Conservation (phyloP, 2,797 vertebrate genomes). For the Hydrocynus forskahlii region DNA sequence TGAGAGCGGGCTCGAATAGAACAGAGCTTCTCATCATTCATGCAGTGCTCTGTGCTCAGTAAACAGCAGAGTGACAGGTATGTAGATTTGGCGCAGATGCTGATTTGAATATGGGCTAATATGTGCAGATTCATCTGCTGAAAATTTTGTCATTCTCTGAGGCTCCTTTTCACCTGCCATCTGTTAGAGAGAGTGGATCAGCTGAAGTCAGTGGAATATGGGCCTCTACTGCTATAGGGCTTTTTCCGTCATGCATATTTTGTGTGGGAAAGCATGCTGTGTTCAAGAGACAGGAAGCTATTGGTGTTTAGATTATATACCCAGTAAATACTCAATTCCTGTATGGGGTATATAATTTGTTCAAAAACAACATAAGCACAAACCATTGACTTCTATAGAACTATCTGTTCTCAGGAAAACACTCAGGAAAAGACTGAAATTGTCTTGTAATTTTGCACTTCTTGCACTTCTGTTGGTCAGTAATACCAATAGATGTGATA, state of each 20-base stretch:
- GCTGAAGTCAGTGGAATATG: conserved; percentile 30
- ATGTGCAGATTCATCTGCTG: conserved; percentile 33
- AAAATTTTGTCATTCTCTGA: conserved; percentile 32
- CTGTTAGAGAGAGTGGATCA: conserved; percentile 38
- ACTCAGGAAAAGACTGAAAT: too few species aligned
- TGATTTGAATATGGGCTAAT: conserved; percentile 46
- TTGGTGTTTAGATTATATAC: conserved; percentile 3
- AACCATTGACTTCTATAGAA: not conserved
- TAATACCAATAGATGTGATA: too few species aligned
- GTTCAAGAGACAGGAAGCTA: not conserved
- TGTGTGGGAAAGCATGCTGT: conserved; percentile 4
- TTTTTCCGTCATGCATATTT: not conserved
- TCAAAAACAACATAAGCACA: not conserved
- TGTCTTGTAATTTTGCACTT: too few species aligned
- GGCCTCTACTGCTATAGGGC: conserved; percentile 9
- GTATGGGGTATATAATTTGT: too few species aligned
- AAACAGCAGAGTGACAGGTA: conserved; percentile 21
- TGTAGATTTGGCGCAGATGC: conserved; percentile 45
- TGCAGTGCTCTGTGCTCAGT: conserved; percentile 5
- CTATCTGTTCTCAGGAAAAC: not conserved
- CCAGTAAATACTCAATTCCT: not conserved
- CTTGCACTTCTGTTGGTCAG: too few species aligned
- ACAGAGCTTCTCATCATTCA: conserved; percentile 15
- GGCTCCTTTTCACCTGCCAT: conserved; percentile 39
- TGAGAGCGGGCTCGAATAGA: conserved; percentile 30